Evolutionary conservation across 2,888 invertebrate species (phyloP), one percentile per base, ranked within the genome.

Genomic region (Idaea aversata): DNA sequence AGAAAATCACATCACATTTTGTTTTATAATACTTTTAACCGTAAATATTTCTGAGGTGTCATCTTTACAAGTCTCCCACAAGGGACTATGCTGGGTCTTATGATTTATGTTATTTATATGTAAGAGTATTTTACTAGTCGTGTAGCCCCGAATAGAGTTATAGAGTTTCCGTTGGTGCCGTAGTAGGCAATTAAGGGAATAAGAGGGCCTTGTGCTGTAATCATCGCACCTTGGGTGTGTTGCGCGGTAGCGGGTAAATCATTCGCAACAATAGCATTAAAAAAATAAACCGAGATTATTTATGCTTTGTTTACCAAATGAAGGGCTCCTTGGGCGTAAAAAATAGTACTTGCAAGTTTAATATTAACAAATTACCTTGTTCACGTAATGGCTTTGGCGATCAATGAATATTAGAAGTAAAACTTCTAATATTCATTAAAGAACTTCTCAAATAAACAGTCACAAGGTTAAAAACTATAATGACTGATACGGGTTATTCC

Each of bases 61-160:
- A 74, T 73, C 65, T 74, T 69, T 66, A 63, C 61, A 70, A 59
- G 71, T 69, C 65, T 73, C 65, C 63, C 67, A 73, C 76, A 75
- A 67, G 75, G 76, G 67, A 74, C 68, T 67, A 75, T 78, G 70
- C 76, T 80, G 74, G 76, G 71, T 76, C 76, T 72, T 69, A 73
- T 73, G 74, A 59, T 59, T 25, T 59, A 25, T 47, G 47, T 47
- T 0, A 10, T 36, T 7, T 47, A 47, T 47, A 13, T 47, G 7
- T 47, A 10, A 4, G 10, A 47, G 10, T 47, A 47, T 47, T 47
- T 47, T 7, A 47, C 47, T 47, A 10, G 13, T 13, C 47, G 47
- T 47, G 47, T 7, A 47, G 10, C 47, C 13, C 7, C 7, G n/a
- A n/a, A n/a, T n/a, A n/a, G n/a, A n/a, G n/a, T n/a, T n/a, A n/a